phyloP scores from a whole-genome alignment of 35 echinoderm and acorn worm genomes.

The Lytechinus pictus region DNA sequence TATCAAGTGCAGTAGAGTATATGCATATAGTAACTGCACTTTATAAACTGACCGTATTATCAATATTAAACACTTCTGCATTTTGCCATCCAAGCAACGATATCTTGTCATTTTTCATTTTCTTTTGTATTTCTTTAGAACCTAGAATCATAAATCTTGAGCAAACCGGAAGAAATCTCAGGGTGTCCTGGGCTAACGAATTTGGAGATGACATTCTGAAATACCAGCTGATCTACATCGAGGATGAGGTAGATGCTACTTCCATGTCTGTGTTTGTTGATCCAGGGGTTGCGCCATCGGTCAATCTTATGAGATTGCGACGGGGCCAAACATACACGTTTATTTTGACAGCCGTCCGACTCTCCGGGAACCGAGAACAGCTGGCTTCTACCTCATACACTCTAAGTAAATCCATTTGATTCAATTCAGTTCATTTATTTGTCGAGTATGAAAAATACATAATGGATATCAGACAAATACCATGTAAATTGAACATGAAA shows the following conservation, averaged over 20 bases:
- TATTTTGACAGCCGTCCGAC: background rate
- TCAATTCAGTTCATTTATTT: no score
- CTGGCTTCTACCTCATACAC: constrained; percentile 40
- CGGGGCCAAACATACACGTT: constrained; percentile 61
- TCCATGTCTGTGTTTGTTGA: background rate
- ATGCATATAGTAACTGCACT: no score
- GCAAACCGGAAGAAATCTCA: background rate
- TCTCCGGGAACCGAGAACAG: background rate
- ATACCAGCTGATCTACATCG: constrained; percentile 51
- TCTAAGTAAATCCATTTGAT: constrained; percentile 46
- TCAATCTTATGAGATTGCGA: constrained; percentile 16
- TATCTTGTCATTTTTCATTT: no score
- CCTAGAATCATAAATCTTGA: background rate
- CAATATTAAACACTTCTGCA: no score
- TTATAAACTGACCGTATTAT: no score
- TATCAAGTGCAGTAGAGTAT: no score
- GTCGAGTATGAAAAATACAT: no score
- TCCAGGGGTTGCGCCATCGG: background rate
- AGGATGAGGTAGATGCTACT: background rate
- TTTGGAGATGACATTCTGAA: constrained; percentile 2
- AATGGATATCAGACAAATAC: no score
- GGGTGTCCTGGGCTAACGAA: background rate
- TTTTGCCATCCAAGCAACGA: no score
- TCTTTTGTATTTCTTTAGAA: background rate
- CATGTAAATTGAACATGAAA: no score